Conservation (phyloP, 2,888 invertebrate species). For the Acrocyrtus sp. region DNA sequence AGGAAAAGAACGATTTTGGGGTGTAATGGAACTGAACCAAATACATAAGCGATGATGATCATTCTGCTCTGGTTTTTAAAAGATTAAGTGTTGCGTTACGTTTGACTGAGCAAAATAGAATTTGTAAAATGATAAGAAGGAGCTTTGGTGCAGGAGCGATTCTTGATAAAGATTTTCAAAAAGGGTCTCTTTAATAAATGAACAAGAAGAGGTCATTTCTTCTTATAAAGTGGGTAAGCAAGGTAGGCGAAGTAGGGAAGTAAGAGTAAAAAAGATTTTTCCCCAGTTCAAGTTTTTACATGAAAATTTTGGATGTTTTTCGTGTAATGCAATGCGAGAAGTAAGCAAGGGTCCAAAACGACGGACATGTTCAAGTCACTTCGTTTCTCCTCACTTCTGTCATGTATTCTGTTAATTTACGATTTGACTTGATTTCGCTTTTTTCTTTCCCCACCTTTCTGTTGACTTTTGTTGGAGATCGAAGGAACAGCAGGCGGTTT, state of each 20-base stretch:
- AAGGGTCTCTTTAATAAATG: constrained; percentile 16
- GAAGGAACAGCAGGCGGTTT: constrained; percentile 51
- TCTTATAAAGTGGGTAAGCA: background rate
- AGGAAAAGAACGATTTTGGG: background rate
- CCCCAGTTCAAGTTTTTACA: background rate
- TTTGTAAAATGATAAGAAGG: constrained; percentile 46
- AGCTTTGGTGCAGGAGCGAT: constrained; percentile 22
- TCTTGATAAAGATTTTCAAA: constrained; percentile 20
- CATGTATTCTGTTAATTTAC: constrained; percentile 15
- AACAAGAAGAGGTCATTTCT: constrained; percentile 39
- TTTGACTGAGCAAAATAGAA: constrained; percentile 40
- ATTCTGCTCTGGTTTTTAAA: constrained; percentile 29
- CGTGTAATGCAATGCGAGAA: too few relatives aligned
- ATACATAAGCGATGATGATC: background rate
- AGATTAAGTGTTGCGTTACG: constrained; percentile 48
- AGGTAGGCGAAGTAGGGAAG: background rate
- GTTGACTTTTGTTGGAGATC: constrained; percentile 29
- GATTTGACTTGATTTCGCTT: constrained; percentile 33
- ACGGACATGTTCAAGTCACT: too few relatives aligned
- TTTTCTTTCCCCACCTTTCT: constrained; percentile 19
- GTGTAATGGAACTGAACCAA: background rate
- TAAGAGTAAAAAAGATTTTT: background rate
- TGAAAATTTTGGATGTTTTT: background rate
- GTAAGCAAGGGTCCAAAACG: too few relatives aligned
- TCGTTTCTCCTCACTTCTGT: background rate